These are phyloP conservation scores for Tetramorium simillimum DNA, from an alignment of 1,140 invertebrate species.

Conservation along the genomic window DNA sequence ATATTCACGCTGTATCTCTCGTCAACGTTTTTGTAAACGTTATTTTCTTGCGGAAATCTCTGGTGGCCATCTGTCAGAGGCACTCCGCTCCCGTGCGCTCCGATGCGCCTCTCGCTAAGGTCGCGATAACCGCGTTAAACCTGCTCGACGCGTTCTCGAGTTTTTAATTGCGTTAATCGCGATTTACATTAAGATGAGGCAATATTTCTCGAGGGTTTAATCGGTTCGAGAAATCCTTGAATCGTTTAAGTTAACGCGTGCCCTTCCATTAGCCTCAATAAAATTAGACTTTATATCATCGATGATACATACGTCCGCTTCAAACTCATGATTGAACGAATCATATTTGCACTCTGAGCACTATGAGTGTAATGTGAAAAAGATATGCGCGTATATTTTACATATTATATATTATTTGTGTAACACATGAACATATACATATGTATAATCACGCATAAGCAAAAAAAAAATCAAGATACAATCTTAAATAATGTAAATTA, in stretches of 20 bases:
- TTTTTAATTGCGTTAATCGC: conserved; percentile 64
- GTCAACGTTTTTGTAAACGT: conserved; percentile 54
- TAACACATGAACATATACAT: background rate
- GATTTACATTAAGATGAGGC: conserved; percentile 59
- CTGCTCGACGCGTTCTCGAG: conserved; percentile 63
- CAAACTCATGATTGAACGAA: background rate
- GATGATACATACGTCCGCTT: background rate
- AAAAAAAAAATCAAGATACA: background rate
- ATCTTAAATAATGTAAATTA: background rate
- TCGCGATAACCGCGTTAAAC: conserved; percentile 55
- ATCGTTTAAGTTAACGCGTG: background rate
- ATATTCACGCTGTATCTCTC: conserved; percentile 38
- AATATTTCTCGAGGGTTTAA: conserved; percentile 51
- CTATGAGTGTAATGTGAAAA: background rate
- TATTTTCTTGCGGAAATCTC: conserved; percentile 55
- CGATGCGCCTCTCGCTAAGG: conserved; percentile 48
- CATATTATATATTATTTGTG: background rate
- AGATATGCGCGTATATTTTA: background rate
- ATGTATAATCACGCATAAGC: background rate
- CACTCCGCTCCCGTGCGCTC: conserved; percentile 44
- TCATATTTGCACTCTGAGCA: background rate
- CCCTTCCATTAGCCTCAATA: background rate
- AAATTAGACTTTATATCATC: background rate
- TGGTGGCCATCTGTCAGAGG: conserved; percentile 65
- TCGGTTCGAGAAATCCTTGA: background rate